Evolutionary conservation across 2,888 invertebrate genomes (phyloP).

Genomic region (Cremastinae sp.): DNA sequence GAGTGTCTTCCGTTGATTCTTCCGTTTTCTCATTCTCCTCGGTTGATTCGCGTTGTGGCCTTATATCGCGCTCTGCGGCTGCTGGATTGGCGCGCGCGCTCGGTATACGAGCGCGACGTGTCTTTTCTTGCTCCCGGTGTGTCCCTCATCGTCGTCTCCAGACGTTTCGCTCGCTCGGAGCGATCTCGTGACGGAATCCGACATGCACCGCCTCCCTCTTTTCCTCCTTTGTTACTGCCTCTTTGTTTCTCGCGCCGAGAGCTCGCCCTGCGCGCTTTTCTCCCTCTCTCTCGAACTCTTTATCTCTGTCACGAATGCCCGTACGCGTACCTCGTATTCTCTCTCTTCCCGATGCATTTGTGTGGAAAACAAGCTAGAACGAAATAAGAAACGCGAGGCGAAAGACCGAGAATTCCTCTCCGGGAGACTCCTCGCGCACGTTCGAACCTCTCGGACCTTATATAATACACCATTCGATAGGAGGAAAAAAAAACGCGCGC

Average conservation of each 20-base stretch:
- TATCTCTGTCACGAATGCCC: slow-evolving; percentile 65
- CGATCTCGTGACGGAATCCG: slow-evolving; percentile 64
- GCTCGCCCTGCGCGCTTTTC: background rate
- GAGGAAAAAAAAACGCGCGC: too few species aligned
- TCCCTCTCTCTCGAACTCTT: slow-evolving; percentile 53
- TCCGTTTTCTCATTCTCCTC: slow-evolving; percentile 29
- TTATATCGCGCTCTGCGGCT: slow-evolving; percentile 52
- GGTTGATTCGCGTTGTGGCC: slow-evolving; percentile 34
- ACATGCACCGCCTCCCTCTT: slow-evolving; percentile 37
- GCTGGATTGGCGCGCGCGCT: slow-evolving; percentile 13
- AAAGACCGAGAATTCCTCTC: slow-evolving; percentile 8
- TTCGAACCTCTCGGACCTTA: slow-evolving; percentile 24
- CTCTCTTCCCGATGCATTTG: slow-evolving; percentile 23
- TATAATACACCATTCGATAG: background rate
- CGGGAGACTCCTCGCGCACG: slow-evolving; percentile 47
- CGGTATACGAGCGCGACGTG: slow-evolving; percentile 28
- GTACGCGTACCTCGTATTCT: slow-evolving; percentile 59
- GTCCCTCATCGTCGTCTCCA: slow-evolving; percentile 39
- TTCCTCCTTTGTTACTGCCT: slow-evolving; percentile 27
- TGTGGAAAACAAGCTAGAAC: slow-evolving; percentile 44
- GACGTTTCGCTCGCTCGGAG: slow-evolving; percentile 38
- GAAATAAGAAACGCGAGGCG: slow-evolving; percentile 32
- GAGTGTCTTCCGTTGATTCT: slow-evolving; percentile 30
- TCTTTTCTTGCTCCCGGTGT: slow-evolving; percentile 36
- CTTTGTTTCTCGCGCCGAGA: slow-evolving; percentile 31